Evolutionary conservation across 2,888 invertebrate species (phyloP).

Genomic region (Petrolisthes cinctipes): DNA sequence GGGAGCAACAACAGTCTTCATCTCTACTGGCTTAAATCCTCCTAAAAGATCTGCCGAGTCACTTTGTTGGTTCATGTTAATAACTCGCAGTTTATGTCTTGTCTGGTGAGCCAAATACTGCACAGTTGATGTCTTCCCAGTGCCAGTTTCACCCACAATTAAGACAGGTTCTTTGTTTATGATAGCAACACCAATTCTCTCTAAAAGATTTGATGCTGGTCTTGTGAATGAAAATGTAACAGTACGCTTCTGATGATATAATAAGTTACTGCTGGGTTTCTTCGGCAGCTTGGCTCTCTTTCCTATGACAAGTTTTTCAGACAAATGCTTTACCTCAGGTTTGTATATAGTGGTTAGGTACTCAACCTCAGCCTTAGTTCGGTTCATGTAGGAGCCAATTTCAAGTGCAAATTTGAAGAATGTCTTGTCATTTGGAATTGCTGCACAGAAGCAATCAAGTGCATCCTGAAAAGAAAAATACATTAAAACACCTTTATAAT

Average conservation of each 20-base stretch:
- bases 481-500: no score
- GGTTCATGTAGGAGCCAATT: slow-evolving; percentile 85
- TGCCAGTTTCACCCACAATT: slow-evolving; percentile 97
- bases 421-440: slow-evolving; percentile 54
- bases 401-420: slow-evolving; percentile 79
- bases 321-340: slow-evolving; percentile 78
- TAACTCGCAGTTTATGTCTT: slow-evolving; percentile 87
- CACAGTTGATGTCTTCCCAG: slow-evolving; percentile 95
- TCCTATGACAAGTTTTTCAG: slow-evolving; percentile 78
- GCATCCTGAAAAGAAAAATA: slow-evolving; percentile 70
- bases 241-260: background rate
- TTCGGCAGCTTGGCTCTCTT: slow-evolving; percentile 73
- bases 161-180: slow-evolving; percentile 88
- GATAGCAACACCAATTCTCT: slow-evolving; percentile 88
- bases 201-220: slow-evolving; percentile 84
- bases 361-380: slow-evolving; percentile 84
- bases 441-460: slow-evolving; percentile 65
- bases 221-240: slow-evolving; percentile 83
- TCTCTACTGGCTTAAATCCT: slow-evolving; percentile 94
- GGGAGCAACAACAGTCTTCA: slow-evolving; percentile 85
- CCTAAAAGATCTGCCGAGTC: slow-evolving; percentile 97
- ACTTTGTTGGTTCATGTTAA: slow-evolving; percentile 99
- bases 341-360: slow-evolving; percentile 84
- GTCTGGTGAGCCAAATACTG: slow-evolving; percentile 89
- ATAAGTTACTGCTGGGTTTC: slow-evolving; percentile 31